Conservation (phyloP, 2,888 invertebrate species). For the Margaritifera margaritifera region DNA sequence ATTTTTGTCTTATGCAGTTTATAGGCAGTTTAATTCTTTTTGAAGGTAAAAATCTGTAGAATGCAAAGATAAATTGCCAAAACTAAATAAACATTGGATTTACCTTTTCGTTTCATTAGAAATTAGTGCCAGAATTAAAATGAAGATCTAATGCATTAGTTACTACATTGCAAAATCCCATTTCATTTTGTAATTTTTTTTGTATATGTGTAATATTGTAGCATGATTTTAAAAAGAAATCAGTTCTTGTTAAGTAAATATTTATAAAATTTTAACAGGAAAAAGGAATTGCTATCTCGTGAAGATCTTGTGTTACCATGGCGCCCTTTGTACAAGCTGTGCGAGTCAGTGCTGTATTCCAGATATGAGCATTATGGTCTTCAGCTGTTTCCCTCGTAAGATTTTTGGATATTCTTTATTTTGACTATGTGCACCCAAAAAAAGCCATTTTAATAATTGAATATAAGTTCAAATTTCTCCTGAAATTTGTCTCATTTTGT, state of each 20-base stretch:
- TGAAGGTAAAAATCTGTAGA: no score
- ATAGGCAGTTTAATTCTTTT: no score
- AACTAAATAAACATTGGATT: no score
- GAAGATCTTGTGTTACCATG: conserved; percentile 88
- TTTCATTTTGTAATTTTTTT: background rate
- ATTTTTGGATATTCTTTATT: conserved; percentile 1
- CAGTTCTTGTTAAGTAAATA: background rate
- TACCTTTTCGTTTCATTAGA: no score
- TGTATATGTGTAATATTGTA: background rate
- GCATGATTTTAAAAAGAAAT: background rate
- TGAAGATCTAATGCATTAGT: background rate
- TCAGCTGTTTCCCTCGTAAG: conserved; percentile 64
- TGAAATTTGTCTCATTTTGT: no score
- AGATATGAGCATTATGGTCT: conserved; percentile 66
- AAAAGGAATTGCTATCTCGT: conserved; percentile 83
- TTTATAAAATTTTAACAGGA: conserved; percentile 76
- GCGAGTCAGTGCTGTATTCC: conserved; percentile 64
- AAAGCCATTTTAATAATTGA: no score
- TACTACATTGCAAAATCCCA: background rate
- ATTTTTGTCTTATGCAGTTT: no score
- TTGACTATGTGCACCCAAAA: no score
- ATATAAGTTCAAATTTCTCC: no score
- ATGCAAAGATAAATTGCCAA: no score
- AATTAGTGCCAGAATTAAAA: no score
- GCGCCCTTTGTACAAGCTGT: conserved; percentile 86